Conservation (phyloP, 2,797 vertebrate genomes). For the Catharus ustulatus region DNA sequence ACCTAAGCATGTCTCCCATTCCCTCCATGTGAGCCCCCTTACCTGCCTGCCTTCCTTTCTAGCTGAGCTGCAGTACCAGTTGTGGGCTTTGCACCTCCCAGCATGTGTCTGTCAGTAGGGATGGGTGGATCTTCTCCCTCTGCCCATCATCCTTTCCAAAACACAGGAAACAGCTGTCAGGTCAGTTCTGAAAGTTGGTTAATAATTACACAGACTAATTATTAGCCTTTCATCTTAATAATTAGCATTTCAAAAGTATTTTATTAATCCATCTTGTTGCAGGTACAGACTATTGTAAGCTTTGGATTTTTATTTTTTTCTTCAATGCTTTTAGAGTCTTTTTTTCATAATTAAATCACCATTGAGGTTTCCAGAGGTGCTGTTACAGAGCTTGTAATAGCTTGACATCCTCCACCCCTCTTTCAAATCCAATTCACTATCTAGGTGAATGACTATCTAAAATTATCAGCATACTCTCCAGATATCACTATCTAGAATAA, state of each 20-base stretch:
- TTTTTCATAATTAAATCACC: conserved; percentile 5
- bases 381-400: not conserved
- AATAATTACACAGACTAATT: conserved; percentile 22
- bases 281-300: not conserved
- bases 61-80: not conserved
- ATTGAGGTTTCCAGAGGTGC: not conserved
- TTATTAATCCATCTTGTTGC: conserved; percentile 3
- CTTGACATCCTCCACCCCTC: not conserved
- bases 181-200: conserved; percentile 14
- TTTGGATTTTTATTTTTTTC: not conserved
- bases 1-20: not conserved
- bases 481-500: conserved; percentile 32
- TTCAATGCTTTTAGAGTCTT: not conserved
- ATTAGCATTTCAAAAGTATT: conserved; percentile 46
- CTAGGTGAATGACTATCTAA: conserved; percentile 22
- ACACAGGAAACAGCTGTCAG: not conserved
- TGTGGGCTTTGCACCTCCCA: not conserved
- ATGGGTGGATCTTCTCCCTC: not conserved
- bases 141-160: conserved; percentile 30
- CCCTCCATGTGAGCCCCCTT: not conserved
- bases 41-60: not conserved
- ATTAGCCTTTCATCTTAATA: conserved; percentile 4
- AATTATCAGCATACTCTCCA: conserved; percentile 34
- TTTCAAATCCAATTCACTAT: conserved; percentile 13
- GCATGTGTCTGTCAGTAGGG: not conserved